Evolutionary conservation across 2,797 vertebrate species (phyloP), one percentile per base, ranked within the genome.

Genomic region (Gephyroberyx darwinii): DNA sequence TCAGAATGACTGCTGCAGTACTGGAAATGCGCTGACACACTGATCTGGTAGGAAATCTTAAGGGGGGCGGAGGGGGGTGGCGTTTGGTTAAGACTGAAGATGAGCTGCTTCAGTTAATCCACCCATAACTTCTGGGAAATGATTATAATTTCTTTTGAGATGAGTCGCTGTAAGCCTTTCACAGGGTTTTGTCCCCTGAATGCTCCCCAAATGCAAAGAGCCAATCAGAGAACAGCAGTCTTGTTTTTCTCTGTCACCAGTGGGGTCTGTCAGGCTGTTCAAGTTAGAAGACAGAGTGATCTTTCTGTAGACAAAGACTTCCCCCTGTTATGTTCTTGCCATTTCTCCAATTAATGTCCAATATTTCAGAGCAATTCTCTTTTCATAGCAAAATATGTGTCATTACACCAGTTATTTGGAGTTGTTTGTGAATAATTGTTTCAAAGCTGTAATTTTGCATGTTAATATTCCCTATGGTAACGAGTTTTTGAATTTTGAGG

Each of bases 151-250:
- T 70, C 0, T 58, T 70, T 63, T 71, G 52, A 53, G 20, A 74
- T 37, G 20, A 74, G 67, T 51, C 59, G 65, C 65, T 67, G 22
- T 65, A 45, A 67, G 52, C 30, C 19, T 0, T 16, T 39, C 51
- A 70, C 65, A 72, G 33, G 52, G 10, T 57, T 82, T 67, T 70
- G 31, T 74, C 9, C 64, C 61, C 53, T 71, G 37, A 78, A 69
- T 81, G 66, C 58, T 45, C 19, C 30, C 20, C 51, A 57, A 72
- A 68, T 78, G 39, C 57, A 77, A 52, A 52, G 43, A 68, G 69
- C 31, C 64, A 54, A 70, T 77, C 65, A 50, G 47, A 71, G 69
- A 85, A 67, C 60, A 73, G 71, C 69, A 50, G 70, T 62, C 48
- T 74, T 75, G 58, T 63, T 71, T 48, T 45, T 54, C 26, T 69